Evolutionary conservation across 92 coral and sea anemone genomes (phyloP).

Genomic region (Epizoanthus fatuus): DNA sequence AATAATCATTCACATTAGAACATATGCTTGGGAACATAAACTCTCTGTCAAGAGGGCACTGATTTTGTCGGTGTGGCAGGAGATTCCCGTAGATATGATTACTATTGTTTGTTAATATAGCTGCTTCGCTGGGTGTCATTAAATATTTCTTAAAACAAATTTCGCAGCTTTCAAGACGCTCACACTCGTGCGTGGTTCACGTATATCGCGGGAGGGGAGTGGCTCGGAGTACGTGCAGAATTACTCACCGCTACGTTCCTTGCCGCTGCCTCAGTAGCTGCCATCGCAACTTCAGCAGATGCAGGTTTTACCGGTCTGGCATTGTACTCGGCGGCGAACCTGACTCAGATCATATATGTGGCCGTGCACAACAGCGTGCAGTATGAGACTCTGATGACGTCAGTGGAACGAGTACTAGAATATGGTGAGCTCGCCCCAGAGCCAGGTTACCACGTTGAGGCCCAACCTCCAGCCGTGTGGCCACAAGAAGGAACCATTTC

Average conservation of each 20-base stretch:
- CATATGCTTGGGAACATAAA: no score
- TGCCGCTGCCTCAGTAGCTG: constrained; percentile 22
- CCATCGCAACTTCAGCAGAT: constrained; percentile 36
- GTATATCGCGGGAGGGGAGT: constrained; percentile 36
- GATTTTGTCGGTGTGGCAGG: no score
- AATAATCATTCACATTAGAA: no score
- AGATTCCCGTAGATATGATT: no score
- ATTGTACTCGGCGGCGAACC: constrained; percentile 20
- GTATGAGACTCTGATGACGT: constrained; percentile 52
- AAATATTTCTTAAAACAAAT: background rate
- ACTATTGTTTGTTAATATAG: no score
- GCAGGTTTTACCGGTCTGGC: constrained; percentile 27
- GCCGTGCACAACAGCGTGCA: constrained; percentile 47
- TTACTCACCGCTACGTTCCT: constrained; percentile 27
- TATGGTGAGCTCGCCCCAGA: constrained; percentile 44
- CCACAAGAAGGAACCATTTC: constrained; percentile 49
- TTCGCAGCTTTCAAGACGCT: constrained; percentile 34
- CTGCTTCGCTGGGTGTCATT: no score
- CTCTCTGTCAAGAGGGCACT: no score
- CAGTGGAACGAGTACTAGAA: constrained; percentile 64
- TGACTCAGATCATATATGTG: constrained; percentile 25
- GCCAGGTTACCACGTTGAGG: constrained; percentile 42
- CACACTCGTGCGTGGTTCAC: constrained; percentile 38
- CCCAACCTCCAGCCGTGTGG: constrained; percentile 39
- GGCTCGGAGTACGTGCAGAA: constrained; percentile 40